Evolutionary conservation across 2,113 vertebrate genomes (phyloP).

Genomic region (Penelope pileata): DNA sequence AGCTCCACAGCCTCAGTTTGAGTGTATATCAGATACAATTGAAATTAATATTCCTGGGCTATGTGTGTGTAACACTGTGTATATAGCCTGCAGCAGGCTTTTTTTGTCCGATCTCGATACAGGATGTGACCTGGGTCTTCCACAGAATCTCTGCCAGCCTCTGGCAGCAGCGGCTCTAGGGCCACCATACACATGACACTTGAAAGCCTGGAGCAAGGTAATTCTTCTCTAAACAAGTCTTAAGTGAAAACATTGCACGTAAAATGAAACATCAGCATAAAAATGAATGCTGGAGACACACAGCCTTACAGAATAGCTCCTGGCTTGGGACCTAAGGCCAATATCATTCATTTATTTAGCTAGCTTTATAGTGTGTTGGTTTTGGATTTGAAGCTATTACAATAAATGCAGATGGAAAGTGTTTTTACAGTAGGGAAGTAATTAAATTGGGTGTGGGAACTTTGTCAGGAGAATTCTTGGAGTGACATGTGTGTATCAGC

Average conservation of each 20-base stretch:
- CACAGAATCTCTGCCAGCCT: neutral
- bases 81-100: neutral
- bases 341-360: slow-evolving; percentile 80
- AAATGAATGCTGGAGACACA: slow-evolving; percentile 63
- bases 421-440: slow-evolving; percentile 82
- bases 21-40: neutral
- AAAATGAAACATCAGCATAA: slow-evolving; percentile 77
- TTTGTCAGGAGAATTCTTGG: slow-evolving; percentile 80
- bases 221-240: slow-evolving; percentile 73
- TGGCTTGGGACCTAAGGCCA: slow-evolving; percentile 68
- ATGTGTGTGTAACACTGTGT: neutral
- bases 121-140: neutral
- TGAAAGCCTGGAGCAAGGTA: slow-evolving; percentile 42
- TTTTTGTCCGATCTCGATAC: neutral
- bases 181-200: neutral
- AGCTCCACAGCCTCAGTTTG: neutral
- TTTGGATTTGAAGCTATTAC: slow-evolving; percentile 79
- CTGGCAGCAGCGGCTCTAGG: neutral
- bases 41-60: neutral
- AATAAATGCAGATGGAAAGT: slow-evolving; percentile 82
- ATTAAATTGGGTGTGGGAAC: slow-evolving; percentile 81
- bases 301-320: slow-evolving; percentile 66
- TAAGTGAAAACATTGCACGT: slow-evolving; percentile 64
- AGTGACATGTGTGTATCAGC: slow-evolving; percentile 81
- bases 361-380: slow-evolving; percentile 78